Conservation (phyloP, 1,140 invertebrate species). For the Druon quercuslanigerum region DNA sequence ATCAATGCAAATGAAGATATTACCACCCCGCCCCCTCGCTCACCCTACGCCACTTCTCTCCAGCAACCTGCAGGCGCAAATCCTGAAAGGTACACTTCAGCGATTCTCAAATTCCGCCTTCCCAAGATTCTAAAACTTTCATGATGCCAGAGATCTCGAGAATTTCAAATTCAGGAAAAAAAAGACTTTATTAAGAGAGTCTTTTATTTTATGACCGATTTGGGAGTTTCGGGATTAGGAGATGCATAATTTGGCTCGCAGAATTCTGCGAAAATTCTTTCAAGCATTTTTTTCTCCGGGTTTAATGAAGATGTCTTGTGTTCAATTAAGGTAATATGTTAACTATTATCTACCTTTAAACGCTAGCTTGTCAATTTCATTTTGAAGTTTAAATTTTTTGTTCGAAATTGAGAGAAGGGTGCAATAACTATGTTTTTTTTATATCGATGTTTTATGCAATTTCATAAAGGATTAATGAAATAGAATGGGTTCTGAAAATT, state of each 20-base stretch:
- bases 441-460: too few species aligned
- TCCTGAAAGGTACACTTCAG: slow-evolving; percentile 26
- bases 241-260: not conserved
- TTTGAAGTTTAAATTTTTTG: too few species aligned
- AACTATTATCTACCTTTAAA: too few species aligned
- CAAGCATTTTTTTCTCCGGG: too few species aligned
- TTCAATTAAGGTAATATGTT: too few species aligned
- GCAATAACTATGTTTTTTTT: too few species aligned
- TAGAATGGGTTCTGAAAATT: too few species aligned
- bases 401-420: too few species aligned
- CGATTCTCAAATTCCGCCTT: slow-evolving; percentile 31
- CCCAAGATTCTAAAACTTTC: slow-evolving; percentile 24
- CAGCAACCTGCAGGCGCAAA: slow-evolving; percentile 20
- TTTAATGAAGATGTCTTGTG: not conserved
- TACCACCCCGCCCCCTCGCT: slow-evolving; percentile 45
- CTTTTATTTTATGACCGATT: slow-evolving; percentile 23
- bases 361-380: too few species aligned
- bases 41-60: slow-evolving; percentile 6
- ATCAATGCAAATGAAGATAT: slow-evolving; percentile 67
- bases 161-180: slow-evolving; percentile 15
- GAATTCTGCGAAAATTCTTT: not conserved
- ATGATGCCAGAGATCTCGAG: not conserved
- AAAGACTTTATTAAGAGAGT: slow-evolving; percentile 29
- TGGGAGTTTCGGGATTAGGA: slow-evolving; percentile 11
- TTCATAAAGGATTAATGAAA: too few species aligned